Base-by-base conservation (phyloP, 2,888 invertebrate species). In the Lepas anatifera region DNA sequence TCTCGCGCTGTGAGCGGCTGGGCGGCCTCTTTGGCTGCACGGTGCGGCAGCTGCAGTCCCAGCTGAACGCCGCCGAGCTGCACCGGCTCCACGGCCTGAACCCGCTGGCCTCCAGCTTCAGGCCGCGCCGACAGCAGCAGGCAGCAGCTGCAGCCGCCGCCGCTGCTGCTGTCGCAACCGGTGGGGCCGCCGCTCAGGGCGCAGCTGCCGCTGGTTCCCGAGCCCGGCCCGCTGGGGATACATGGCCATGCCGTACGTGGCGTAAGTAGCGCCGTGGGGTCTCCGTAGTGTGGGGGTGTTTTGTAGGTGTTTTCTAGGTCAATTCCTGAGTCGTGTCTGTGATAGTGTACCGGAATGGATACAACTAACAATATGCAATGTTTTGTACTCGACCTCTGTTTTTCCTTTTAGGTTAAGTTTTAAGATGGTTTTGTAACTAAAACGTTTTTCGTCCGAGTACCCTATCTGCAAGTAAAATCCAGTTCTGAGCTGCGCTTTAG, bases 51-150 rank as follows among this genome's bases (percentile, higher is more conserved):
- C 79, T 89, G 58, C 83, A 87, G 70, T 84, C 85, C 58, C 87
- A 88, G 76, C 80, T 90, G 68, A 87, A 89, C 75, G 87, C 87
- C 13, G 86, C 89, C 2, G 89, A 90, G 78, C 80, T 89, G 75
- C 87, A 88, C 76, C 87, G 88, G 72, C 87, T 86, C 4, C 89
- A 88, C 77, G 86, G 87, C 6, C 81, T 92, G n/a, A 92, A 92
- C 81, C 92, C 92, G 0, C 78, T 90, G 68, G 92, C 92, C 0
- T 87, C 89, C 0, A 90, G 89, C 77, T 91, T 91, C 79, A 83
- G 90, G 50, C 91, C 90, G 0, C 81, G 87, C 41, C 41, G 41
- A 41, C 41, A n/a, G n/a, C n/a, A n/a, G n/a, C n/a, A n/a, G n/a
- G 16, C 43, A 46, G 43, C 43, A 6, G 16, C 18, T 46, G 48